Base-by-base conservation (phyloP, 1,140 invertebrate species). In the Pseudomyrmex sp. region DNA sequence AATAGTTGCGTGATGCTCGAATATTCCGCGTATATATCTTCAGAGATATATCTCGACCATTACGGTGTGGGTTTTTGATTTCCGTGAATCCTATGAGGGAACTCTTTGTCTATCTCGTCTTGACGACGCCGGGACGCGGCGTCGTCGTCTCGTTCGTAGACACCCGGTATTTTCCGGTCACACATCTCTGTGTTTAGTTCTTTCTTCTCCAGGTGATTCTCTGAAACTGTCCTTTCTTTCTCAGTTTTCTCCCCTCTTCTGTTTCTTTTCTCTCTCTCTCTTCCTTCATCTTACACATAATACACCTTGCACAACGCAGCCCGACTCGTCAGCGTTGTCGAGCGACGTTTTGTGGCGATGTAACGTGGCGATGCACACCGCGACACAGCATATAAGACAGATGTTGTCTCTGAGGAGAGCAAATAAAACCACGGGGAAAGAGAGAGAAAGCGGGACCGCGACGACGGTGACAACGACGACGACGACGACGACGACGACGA, bases 251-350 rank as follows among this genome's bases (percentile, higher is more conserved):
- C 13, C 26, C n/a, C 82, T 23, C 20, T 44, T 83, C 18, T 20
- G 44, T 82, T 44, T 66, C 61, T 26, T 70, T 46, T 5, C 44
- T 77, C 56, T 44, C 26, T 50, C 20, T 75, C 26, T 50, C 20
- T 75, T 3, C 59, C 58, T 44, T 66, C 54, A 4, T 63, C n/a
- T 76, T 13, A 56, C 50, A 80, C 58, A 82, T 69, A 70, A 76
- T 89, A 86, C 89, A 90, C 89, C 88, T 90, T 89, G 90, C 89
- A 84, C 88, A 85, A 84, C 87, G 86, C 89, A 90, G 66, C 86
- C 76, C 74, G 77, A 82, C 75, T 89, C 83, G 76, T 80, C 79
- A 72, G 72, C 70, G 68, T 82, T 77, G 56, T 52, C 56, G 61
- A 23, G n/a, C 23, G 59, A 69, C 70, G 86, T 79, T 82, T 69